Evolutionary conservation across 2,797 vertebrate genomes (phyloP).

Genomic region (Halcyon badia): DNA sequence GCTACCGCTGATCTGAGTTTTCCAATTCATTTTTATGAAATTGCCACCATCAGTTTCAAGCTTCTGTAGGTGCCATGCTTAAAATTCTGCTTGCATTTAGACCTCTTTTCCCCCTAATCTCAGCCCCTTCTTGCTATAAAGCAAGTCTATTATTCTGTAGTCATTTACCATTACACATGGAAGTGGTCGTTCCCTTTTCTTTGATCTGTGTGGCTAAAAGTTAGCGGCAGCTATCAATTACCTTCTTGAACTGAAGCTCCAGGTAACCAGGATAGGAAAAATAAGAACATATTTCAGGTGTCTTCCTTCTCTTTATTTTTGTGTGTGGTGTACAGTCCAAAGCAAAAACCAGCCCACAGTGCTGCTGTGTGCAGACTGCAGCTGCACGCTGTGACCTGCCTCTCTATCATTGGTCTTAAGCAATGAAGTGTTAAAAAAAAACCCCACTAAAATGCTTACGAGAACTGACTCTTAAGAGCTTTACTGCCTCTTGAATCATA

Average conservation of each 20-base stretch:
- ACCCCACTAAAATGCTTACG: not conserved
- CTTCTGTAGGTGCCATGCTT: not conserved
- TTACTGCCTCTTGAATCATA: not conserved
- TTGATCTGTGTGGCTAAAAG: not conserved
- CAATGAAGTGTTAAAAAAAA: not conserved
- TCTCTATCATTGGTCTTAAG: not conserved
- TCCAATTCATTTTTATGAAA: not conserved
- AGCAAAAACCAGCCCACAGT: not conserved
- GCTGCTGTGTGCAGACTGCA: not conserved
- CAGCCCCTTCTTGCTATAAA: not conserved
- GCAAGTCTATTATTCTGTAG: rapidly evolving
- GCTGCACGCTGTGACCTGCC: not conserved
- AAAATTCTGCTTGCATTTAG: not conserved
- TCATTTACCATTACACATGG: not conserved
- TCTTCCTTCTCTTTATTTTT: not conserved
- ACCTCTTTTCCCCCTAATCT: not conserved
- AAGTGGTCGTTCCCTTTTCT: not conserved
- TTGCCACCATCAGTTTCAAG: not conserved
- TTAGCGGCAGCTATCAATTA: not conserved
- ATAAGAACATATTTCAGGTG: not conserved
- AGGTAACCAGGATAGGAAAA: not conserved
- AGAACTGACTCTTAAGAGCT: not conserved
- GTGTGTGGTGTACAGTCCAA: not conserved
- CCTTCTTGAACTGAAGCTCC: not conserved
- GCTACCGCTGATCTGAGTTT: not conserved